Base-by-base conservation (phyloP, 2,113 vertebrate genomes). In the Cettia cetti region DNA sequence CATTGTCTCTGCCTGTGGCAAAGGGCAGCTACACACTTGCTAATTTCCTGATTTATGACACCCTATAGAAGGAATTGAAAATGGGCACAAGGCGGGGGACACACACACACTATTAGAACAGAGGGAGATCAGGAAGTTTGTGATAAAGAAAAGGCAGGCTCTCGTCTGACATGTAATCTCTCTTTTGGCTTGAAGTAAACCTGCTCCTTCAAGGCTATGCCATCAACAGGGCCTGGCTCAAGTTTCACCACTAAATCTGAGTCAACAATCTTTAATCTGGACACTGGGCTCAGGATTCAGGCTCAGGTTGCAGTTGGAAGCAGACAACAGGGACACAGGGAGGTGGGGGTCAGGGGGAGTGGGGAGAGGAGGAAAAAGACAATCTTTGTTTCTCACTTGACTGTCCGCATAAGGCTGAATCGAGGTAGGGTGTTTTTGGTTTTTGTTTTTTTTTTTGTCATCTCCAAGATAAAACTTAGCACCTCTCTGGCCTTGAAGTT, bases 191-290 rank as follows among this genome's bases (percentile, higher is more conserved):
- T 95, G 96, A 96, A 97, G 89, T 96, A 97, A 97, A 97, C 97
- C 98, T 97, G 94, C 98, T 98, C 96, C 98, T 98, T 98, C 97
- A 98, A 98, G 98, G 98, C 97, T 95, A 97, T 97, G 98, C 98
- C 98, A 98, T 97, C 98, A 98, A 98, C 98, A 98, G 97, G 97
- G 96, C 66, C 95, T 86, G 97, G 98, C 97, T 99, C 98, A 96
- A 89, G 90, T 99, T 98, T 98, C 98, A 99, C 97, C 97, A 94
- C 98, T 98, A 98, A 98, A 98, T 98, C 98, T 98, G 98, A 98
- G 98, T 98, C 98, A 98, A 99, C 98, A 98, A 98, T 98, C 98
- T 98, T 98, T 98, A 98, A 98, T 99, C 98, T 98, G 98, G 98
- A 98, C 98, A 98, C 98, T 95, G 97, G 98, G 97, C 98, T 98